Evolutionary conservation across 2,888 invertebrate species (phyloP).

Genomic region (Drosophila paramelanica): DNA sequence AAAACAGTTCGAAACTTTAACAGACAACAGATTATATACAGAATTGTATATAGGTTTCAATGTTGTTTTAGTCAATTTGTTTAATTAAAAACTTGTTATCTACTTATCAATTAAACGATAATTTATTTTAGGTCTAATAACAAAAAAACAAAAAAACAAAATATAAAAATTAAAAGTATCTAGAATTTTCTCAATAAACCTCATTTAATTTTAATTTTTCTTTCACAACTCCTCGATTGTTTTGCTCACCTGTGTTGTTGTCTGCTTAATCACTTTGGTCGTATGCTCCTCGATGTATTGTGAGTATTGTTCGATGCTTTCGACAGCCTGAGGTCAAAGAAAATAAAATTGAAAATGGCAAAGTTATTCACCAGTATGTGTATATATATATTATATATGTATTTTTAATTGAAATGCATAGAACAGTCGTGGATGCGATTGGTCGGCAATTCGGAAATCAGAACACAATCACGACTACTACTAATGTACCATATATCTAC

Average conservation of each 20-base stretch:
- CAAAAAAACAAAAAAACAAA: too few relatives aligned
- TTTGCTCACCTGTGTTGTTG: conserved; percentile 81
- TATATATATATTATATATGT: conserved; percentile 3
- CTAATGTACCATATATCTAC: conserved; percentile 1
- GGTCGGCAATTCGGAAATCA: conserved; percentile 43
- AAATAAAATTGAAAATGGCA: conserved; percentile 62
- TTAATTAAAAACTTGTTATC: too few relatives aligned
- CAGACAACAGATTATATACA: too few relatives aligned
- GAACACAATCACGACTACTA: conserved; percentile 39
- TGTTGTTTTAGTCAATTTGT: too few relatives aligned
- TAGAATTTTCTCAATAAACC: too few relatives aligned
- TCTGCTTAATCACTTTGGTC: conserved; percentile 83
- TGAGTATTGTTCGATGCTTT: conserved; percentile 83
- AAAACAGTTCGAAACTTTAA: too few relatives aligned
- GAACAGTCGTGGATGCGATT: conserved; percentile 44
- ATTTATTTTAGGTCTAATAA: too few relatives aligned
- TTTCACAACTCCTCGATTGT: neutral
- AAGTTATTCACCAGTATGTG: conserved; percentile 25
- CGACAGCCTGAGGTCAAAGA: conserved; percentile 84
- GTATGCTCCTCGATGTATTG: conserved; percentile 84
- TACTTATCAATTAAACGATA: too few relatives aligned
- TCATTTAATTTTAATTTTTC: too few relatives aligned
- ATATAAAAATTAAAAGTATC: too few relatives aligned
- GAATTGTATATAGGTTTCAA: too few relatives aligned
- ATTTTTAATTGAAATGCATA: conserved; percentile 39